These are phyloP conservation scores for Agapostemon virescens DNA, from an alignment of 2,888 invertebrate genomes.

Conservation along the genomic window DNA sequence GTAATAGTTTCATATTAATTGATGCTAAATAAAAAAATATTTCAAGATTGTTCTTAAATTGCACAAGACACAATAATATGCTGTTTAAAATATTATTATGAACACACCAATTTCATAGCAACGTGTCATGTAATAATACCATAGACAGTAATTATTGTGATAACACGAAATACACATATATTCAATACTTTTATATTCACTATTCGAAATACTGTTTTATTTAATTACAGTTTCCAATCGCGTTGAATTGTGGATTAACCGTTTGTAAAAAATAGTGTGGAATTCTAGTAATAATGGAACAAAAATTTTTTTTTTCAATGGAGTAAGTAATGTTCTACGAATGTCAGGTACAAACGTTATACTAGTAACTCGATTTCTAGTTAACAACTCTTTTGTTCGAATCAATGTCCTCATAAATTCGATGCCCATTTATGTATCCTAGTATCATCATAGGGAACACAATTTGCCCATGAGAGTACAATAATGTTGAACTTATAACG, in stretches of 20 bases:
- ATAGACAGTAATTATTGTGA: slow-evolving; percentile 14
- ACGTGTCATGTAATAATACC: slow-evolving; percentile 9
- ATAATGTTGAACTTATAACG: slow-evolving; percentile 68
- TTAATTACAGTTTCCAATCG: slow-evolving; percentile 23
- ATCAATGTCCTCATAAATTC: slow-evolving; percentile 63
- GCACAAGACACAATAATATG: slow-evolving; percentile 16
- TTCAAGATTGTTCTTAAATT: slow-evolving; percentile 25
- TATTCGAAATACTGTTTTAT: slow-evolving; percentile 37
- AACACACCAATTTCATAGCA: slow-evolving; percentile 8
- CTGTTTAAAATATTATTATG: slow-evolving; percentile 16
- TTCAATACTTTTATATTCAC: neutral
- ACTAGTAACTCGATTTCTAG: slow-evolving; percentile 69
- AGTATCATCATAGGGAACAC: slow-evolving; percentile 72
- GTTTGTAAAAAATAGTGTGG: slow-evolving; percentile 31
- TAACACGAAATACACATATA: slow-evolving; percentile 8
- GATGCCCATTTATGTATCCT: slow-evolving; percentile 68
- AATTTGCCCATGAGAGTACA: slow-evolving; percentile 67
- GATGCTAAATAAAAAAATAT: slow-evolving; percentile 41
- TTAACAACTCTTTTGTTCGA: slow-evolving; percentile 60
- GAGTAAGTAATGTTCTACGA: slow-evolving; percentile 62
- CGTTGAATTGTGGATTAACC: slow-evolving; percentile 12
- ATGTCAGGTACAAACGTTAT: slow-evolving; percentile 77
- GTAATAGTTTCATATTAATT: slow-evolving; percentile 5
- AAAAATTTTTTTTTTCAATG: slow-evolving; percentile 43
- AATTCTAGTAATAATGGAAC: slow-evolving; percentile 33